These are phyloP conservation scores for Danio tinwini DNA, from an alignment of 2,797 vertebrate species.

Conservation along the genomic window DNA sequence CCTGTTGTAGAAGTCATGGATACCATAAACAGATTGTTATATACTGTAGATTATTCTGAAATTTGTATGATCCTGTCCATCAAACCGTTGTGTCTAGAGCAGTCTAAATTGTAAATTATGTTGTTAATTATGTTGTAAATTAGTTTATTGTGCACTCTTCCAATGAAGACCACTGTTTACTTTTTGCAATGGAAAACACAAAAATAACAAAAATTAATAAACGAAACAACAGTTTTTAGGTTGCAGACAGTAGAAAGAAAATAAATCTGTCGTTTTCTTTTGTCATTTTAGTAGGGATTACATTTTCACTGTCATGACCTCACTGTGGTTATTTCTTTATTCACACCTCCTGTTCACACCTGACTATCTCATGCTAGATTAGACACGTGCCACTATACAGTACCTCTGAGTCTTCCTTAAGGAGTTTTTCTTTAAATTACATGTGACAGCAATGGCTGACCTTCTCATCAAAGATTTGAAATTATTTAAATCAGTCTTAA, in stretches of 20 bases:
- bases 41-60: no score
- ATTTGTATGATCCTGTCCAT: no score
- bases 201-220: no score
- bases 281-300: neutral
- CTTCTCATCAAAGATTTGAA: neutral
- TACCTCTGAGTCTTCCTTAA: neutral
- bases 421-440: constrained; percentile 1
- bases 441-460: neutral
- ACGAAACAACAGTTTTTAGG: no score
- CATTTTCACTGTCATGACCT: neutral
- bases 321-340: neutral
- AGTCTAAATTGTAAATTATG: no score
- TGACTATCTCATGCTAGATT: neutral
- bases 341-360: constrained; percentile 16
- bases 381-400: neutral
- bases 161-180: no score
- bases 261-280: neutral
- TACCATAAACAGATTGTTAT: no score
- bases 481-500: neutral
- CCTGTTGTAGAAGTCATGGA: no score
- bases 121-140: no score
- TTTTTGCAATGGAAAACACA: no score
- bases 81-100: no score
- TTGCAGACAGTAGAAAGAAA: neutral
- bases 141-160: no score